Conservation (phyloP, 2,797 vertebrate species). For the Toxotes lorentzi region DNA sequence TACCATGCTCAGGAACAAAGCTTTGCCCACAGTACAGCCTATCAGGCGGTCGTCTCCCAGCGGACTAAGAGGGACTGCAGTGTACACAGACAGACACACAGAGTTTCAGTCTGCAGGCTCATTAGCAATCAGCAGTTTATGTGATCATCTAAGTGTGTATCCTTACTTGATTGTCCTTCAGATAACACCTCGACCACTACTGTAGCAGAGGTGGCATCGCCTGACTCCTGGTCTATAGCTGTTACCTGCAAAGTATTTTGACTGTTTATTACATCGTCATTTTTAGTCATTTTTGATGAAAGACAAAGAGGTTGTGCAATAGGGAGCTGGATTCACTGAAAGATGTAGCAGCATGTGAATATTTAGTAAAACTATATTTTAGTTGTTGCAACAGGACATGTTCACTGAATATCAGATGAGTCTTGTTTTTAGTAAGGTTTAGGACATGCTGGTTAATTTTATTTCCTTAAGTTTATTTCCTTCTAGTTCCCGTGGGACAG, state of each 20-base stretch:
- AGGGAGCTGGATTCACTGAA: neutral
- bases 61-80: conserved; percentile 80
- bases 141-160: neutral
- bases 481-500: neutral
- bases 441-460: neutral
- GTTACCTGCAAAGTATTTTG: conserved; percentile 75
- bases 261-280: conserved; percentile 8
- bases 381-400: neutral
- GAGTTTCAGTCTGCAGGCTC: neutral
- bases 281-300: conserved; percentile 1
- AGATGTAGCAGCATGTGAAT: neutral
- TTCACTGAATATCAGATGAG: neutral
- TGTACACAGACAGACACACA: conserved; percentile 33
- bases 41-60: conserved; percentile 59
- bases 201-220: conserved; percentile 79
- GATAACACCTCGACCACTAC: conserved; percentile 84
- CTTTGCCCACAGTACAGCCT: conserved; percentile 79
- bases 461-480: neutral
- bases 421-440: conserved; percentile 2
- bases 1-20: conserved; percentile 74
- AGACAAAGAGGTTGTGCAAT: neutral
- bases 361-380: neutral
- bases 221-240: conserved; percentile 87
- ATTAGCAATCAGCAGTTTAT: neutral
- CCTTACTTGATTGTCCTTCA: conserved; percentile 84